phyloP scores from a whole-genome alignment of 2,888 invertebrate species.

The Phengaris arion region DNA sequence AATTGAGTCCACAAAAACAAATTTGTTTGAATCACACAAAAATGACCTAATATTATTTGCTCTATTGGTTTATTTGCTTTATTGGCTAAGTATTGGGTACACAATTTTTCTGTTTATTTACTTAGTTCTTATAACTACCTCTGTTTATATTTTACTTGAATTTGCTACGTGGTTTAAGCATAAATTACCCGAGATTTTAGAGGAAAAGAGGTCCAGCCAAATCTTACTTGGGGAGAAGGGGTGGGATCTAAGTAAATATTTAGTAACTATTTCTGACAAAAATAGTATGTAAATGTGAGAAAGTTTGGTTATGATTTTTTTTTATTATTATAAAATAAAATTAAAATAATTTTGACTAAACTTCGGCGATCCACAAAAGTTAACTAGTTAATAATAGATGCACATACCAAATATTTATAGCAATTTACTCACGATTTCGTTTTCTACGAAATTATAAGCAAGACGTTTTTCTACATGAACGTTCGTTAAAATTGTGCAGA shows the following conservation, averaged over 20 bases:
- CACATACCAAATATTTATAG: background rate
- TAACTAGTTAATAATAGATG: no score
- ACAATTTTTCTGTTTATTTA: background rate
- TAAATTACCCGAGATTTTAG: no score
- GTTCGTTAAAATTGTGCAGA: background rate
- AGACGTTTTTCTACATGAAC: background rate
- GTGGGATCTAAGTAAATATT: no score
- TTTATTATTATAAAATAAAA: no score
- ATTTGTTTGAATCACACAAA: constrained; percentile 1
- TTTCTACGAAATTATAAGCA: background rate
- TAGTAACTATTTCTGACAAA: no score
- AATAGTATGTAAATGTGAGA: no score
- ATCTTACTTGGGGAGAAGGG: no score
- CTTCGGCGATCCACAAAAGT: no score
- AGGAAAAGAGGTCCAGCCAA: no score
- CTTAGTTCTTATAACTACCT: background rate
- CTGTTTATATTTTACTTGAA: background rate
- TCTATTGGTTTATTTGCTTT: background rate
- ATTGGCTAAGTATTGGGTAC: background rate
- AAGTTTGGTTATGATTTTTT: no score
- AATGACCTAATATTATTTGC: background rate
- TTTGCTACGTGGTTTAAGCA: background rate
- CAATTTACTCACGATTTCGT: background rate
- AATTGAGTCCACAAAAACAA: background rate
- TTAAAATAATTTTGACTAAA: no score